Base-by-base conservation (phyloP, 2,888 invertebrate genomes). In the Limnephilus rhombicus region DNA sequence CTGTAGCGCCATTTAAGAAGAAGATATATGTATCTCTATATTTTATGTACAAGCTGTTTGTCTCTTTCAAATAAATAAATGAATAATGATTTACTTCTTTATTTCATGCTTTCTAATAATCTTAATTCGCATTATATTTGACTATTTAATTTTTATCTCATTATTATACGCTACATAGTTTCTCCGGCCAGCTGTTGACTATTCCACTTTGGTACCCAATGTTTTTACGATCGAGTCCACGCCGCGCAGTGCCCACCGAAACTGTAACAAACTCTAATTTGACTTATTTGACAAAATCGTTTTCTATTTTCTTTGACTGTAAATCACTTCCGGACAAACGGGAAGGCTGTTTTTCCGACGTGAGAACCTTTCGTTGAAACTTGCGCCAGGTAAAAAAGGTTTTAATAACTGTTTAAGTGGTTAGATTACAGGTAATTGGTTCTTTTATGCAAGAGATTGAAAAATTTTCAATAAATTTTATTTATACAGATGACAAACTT, bases 291-390 rank as follows among this genome's bases (percentile, higher is more conserved):
- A 68, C 68, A 68, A 68, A 68, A 68, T 68, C 24, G 68, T 68
- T 68, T 68, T 68, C 68, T 68, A 68, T 85, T 85, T 85, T 34
- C 85, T 87, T 87, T 15, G 45, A n/a, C 49, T 53, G n/a, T 87
- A n/a, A 18, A 68, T 53, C 87, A 87, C 87, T 53, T 87, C 87
- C 87, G 87, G 87, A 87, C 53, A 29, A n/a, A 86, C 49, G 41
- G 41, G 29, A 45, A 45, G 49, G 29, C 24, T 15, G 31, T 87
- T 53, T 87, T 87, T 87, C 31, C n/a, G 18, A 31, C 53, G 87
- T 87, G 87, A 53, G 87, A 87, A 87, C 87, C 31, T 34, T 37
- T 37, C 83, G 34, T 18, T 24, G 53, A 68, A 24, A 68, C 68
- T 9, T 24, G 68, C 18, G 4, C 3, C 53, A 68, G 53, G 53